Conservation (phyloP, 2,797 vertebrate species). For the Melanotaenia trifasciata region DNA sequence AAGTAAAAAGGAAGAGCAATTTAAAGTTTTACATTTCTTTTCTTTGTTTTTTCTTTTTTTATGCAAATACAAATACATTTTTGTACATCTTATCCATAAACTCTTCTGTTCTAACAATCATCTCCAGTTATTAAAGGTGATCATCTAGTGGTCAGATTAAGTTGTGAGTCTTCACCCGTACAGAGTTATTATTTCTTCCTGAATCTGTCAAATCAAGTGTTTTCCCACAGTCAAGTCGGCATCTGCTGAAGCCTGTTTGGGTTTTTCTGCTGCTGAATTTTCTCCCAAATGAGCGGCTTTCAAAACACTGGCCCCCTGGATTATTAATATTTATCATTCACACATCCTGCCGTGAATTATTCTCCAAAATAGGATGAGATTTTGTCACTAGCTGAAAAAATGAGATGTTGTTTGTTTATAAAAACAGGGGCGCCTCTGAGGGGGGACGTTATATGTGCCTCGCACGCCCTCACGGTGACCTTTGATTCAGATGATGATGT, state of each 20-base stretch:
- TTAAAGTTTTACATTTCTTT: too few species aligned
- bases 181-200: conserved; percentile 34
- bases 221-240: conserved; percentile 67
- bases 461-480: conserved; percentile 33
- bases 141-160: conserved; percentile 10
- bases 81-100: neutral
- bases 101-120: conserved; percentile 1
- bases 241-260: conserved; percentile 64
- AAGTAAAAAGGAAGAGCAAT: too few species aligned
- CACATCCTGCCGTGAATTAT: conserved; percentile 79
- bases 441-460: conserved; percentile 47
- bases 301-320: conserved; percentile 70
- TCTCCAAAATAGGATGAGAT: conserved; percentile 71
- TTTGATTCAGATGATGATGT: conserved; percentile 50
- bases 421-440: conserved; percentile 61
- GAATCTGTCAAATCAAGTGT: conserved; percentile 33
- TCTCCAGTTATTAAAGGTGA: conserved; percentile 8
- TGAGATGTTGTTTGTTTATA: conserved; percentile 71
- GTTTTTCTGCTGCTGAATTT: conserved; percentile 57
- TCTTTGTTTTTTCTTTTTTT: too few species aligned
- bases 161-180: neutral
- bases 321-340: conserved; percentile 83
- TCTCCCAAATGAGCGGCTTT: conserved; percentile 61
- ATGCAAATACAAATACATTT: too few species aligned
- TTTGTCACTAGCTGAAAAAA: conserved; percentile 65